These are phyloP conservation scores for Pogoniulus pusillus DNA, from an alignment of 2,797 vertebrate genomes.

Conservation along the genomic window DNA sequence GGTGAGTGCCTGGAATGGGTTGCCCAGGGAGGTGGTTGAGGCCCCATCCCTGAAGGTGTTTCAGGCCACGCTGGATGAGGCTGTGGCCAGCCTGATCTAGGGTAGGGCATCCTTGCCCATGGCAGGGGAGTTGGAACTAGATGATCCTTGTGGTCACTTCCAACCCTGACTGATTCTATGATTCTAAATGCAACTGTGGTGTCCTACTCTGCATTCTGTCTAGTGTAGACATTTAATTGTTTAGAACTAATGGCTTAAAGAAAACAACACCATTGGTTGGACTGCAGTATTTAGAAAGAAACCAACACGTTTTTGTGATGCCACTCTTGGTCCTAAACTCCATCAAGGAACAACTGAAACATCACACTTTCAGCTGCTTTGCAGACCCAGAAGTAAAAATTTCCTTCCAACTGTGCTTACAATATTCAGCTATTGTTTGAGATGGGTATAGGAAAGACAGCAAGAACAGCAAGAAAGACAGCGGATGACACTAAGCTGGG, in stretches of 20 bases:
- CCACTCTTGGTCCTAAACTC: not conserved
- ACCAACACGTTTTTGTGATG: rapidly evolving
- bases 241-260: not conserved
- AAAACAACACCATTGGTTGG: not conserved
- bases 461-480: no score
- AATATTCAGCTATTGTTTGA: not conserved
- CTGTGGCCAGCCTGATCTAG: no score
- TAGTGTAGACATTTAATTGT: not conserved
- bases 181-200: not conserved
- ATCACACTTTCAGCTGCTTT: not conserved
- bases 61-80: no score
- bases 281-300: not conserved
- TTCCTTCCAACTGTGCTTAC: not conserved
- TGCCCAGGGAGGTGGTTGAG: no score
- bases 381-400: not conserved
- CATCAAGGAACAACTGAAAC: not conserved
- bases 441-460: not conserved
- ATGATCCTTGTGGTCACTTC: no score
- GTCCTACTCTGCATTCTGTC: not conserved
- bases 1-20: no score
- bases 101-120: no score
- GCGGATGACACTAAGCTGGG: no score
- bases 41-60: no score
- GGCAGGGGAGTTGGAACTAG: no score
- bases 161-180: no score